Conservation (phyloP, 92 coral and sea anemone species). For the Phenganax stokvisi region DNA sequence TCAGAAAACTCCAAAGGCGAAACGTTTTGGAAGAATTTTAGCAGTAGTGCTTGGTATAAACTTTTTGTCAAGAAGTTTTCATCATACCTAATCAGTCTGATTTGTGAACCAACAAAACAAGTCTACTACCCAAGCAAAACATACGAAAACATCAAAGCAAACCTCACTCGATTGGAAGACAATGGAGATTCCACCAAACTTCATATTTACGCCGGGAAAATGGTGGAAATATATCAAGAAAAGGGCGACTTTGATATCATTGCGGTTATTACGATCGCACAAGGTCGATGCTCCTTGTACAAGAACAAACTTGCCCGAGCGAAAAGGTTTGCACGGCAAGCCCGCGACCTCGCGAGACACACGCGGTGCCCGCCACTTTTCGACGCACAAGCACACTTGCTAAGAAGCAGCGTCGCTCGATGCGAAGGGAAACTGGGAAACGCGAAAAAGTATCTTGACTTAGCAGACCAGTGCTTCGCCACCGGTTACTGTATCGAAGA, state of each 20-base stretch:
- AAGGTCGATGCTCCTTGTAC: slow-evolving; percentile 6
- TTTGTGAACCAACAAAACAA: neutral
- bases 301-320: neutral
- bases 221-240: neutral
- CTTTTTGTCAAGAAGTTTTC: neutral
- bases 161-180: neutral
- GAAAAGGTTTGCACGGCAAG: neutral
- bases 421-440: neutral
- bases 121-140: neutral
- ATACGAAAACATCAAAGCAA: neutral
- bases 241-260: slow-evolving; percentile 12
- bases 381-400: slow-evolving; percentile 14
- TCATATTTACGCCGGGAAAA: neutral
- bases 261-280: slow-evolving; percentile 10
- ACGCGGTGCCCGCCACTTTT: slow-evolving; percentile 23
- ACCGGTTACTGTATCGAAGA: neutral
- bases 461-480: slow-evolving; percentile 13
- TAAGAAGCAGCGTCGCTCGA: neutral
- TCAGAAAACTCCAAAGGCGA: too few species aligned
- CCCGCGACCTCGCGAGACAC: slow-evolving; percentile 6
- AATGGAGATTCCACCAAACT: neutral
- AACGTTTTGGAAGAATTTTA: too few species aligned
- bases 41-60: neutral
- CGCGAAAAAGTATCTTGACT: neutral
- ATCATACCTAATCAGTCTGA: neutral